These are phyloP conservation scores for Nymphalis c-album DNA, from an alignment of 2,888 invertebrate genomes.

Conservation along the genomic window DNA sequence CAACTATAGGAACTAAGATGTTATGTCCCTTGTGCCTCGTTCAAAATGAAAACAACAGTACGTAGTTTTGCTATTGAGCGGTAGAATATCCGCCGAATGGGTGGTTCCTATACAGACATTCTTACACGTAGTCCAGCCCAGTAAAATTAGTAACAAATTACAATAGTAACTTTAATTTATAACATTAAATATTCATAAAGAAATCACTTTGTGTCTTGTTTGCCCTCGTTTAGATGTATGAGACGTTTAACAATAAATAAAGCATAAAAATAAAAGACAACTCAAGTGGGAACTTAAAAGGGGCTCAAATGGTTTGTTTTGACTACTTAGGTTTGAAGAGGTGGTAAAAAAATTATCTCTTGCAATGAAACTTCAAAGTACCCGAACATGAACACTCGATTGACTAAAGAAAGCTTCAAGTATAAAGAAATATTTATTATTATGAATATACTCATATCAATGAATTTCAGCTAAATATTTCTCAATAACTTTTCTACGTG, in stretches of 20 bases:
- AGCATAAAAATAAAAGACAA: slow-evolving; percentile 66
- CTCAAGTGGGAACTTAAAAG: slow-evolving; percentile 71
- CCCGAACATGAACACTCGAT: slow-evolving; percentile 31
- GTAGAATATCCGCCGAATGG: no score
- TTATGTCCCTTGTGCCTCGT: no score
- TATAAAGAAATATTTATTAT: background rate
- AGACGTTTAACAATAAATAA: slow-evolving; percentile 56
- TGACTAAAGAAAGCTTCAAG: slow-evolving; percentile 4
- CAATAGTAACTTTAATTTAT: background rate
- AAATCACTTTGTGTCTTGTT: slow-evolving; percentile 14
- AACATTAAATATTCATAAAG: slow-evolving; percentile 1
- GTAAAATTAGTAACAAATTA: background rate
- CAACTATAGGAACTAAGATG: no score
- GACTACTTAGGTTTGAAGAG: slow-evolving; percentile 67
- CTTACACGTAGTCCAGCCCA: no score
- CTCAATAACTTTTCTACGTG: no score
- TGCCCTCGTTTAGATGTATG: slow-evolving; percentile 24
- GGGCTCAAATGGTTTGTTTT: slow-evolving; percentile 78
- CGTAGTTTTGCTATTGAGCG: no score
- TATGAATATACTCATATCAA: background rate
- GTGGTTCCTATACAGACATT: no score
- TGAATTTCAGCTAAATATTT: background rate
- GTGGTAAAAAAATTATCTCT: slow-evolving; percentile 63
- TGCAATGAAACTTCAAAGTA: slow-evolving; percentile 62
- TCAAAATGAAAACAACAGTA: no score